phyloP scores from a whole-genome alignment of 2,888 invertebrate species.

The Orthosia incerta region DNA sequence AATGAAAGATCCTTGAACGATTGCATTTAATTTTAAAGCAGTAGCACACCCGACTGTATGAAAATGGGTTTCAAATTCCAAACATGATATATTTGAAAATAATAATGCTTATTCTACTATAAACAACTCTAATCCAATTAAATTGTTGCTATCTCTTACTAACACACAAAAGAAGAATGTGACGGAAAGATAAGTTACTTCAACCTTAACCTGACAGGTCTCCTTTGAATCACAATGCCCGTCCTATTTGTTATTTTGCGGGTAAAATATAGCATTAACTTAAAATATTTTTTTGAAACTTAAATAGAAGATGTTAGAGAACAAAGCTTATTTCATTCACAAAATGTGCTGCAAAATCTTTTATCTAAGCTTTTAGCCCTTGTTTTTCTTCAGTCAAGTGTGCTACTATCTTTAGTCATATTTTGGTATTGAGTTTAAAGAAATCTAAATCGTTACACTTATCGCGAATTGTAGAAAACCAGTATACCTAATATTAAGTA shows the following conservation, averaged over 20 bases:
- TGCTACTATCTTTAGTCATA: constrained; percentile 29
- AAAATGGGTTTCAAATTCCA: neutral
- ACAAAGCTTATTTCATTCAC: neutral
- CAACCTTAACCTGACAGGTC: neutral
- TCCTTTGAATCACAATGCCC: neutral
- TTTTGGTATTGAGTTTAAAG: constrained; percentile 56
- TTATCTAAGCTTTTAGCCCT: neutral
- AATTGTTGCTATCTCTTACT: neutral
- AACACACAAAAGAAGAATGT: neutral
- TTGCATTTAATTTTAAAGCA: constrained; percentile 24
- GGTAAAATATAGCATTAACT: neutral
- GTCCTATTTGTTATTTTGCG: neutral
- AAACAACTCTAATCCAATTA: neutral
- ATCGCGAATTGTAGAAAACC: constrained; percentile 37
- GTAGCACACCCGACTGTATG: constrained; percentile 23
- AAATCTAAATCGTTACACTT: constrained; percentile 40
- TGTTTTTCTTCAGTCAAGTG: constrained; percentile 8
- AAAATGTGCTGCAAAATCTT: neutral
- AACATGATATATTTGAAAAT: neutral
- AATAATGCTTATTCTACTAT: neutral
- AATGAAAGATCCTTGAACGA: constrained; percentile 49
- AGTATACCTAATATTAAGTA: constrained; percentile 38
- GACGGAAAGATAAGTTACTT: neutral
- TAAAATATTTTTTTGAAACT: neutral
- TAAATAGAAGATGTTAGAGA: too few relatives aligned